Conservation (phyloP, 2,797 vertebrate genomes). For the Schizothorax lantsangensis region DNA sequence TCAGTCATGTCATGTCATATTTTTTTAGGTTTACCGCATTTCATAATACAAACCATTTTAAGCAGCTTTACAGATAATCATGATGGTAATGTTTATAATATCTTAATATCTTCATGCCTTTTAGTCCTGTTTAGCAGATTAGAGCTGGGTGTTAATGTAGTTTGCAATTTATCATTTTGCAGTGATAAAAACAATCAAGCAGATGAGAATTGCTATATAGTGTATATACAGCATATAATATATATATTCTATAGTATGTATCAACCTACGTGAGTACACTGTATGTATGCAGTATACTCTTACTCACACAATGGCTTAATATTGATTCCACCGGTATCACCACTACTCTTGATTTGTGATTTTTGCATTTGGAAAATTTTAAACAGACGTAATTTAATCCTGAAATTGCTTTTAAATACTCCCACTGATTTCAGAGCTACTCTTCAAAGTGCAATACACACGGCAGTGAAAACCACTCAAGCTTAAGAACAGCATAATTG, state of each 20-base stretch:
- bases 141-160: background rate
- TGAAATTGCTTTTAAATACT: constrained; percentile 6
- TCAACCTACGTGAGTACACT: background rate
- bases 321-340: background rate
- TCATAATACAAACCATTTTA: background rate
- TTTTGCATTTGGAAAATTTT: background rate
- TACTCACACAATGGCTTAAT: background rate
- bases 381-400: background rate
- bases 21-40: background rate
- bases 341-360: background rate
- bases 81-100: background rate
- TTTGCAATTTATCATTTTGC: background rate
- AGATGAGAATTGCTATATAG: background rate
- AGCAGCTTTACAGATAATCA: background rate
- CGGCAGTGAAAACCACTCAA: background rate
- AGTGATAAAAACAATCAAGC: background rate
- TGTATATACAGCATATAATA: too few species aligned
- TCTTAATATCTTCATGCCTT: background rate
- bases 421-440: background rate
- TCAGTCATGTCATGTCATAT: background rate
- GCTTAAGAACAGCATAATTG: constrained; percentile 13
- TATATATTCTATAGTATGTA: background rate
- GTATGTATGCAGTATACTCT: background rate
- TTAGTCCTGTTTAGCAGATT: background rate
- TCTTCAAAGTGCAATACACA: background rate